Base-by-base conservation (phyloP, 2,888 invertebrate species). In the Pristionchus mayeri region DNA sequence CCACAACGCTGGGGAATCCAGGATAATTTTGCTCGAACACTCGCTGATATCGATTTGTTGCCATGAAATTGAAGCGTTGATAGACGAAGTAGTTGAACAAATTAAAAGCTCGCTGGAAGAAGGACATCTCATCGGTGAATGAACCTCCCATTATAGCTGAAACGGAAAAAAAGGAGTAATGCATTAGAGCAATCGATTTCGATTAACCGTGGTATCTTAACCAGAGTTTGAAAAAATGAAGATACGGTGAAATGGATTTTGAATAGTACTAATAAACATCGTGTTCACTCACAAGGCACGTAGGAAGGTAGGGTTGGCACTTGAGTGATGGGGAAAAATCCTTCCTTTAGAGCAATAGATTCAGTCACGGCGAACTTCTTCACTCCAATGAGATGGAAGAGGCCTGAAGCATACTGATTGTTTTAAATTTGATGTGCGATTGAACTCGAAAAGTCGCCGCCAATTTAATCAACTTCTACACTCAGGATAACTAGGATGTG, bases 281-380 rank as follows among this genome's bases (percentile, higher is more conserved):
- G n/a, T n/a, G n/a, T n/a, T n/a, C n/a, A n/a, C 24, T 50, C 24
- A 79, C 79, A 40, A 18, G 88, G 88, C 0, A 88, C 86, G 85
- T 87, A 88, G 27, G 87, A 87, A 3, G 88, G 88, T 13, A 86
- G 81, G 50, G 86, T 81, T 3, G 88, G 87, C 3, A 86, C 81
- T 21, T 88, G 88, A 40, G 86, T 87, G n/a, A 86, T 83, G 30
- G 82, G 16, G 13, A 85, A 85, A 2, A 86, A 87, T 37, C 87
- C 87, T 37, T 88, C 88, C 21, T 52, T 50, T 11, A 79, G 21
- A 16, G 79, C 79, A 3, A 79, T 4, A 11, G 79, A 79, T 34
- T 79, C 79, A 0, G 79, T 79, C 27, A 79, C 18, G 0, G 54
- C 79, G 16, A 52, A 79, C 7, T 79, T 79, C 7, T 79, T 11